Base-by-base conservation (phyloP, 2,113 vertebrate species). In the Phalacrocorax pelagicus region DNA sequence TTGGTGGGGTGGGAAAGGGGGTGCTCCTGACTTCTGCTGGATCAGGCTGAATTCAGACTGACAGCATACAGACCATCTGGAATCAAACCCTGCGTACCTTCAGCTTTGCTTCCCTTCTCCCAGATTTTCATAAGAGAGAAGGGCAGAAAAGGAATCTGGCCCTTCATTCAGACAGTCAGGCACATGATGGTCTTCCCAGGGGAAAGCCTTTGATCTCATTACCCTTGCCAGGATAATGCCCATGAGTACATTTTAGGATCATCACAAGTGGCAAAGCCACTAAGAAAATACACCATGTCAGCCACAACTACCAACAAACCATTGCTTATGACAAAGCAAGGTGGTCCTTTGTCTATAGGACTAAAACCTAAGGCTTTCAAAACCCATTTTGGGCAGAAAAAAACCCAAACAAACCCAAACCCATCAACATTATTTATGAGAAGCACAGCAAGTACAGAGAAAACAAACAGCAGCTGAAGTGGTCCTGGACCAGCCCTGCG, bases 111-210 rank as follows among this genome's bases (percentile, higher is more conserved):
- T 65, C 19, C 10, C 36, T 87, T 78, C 24, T 55, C 70, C 30
- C 29, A 22, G 0, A 54, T 49, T 19, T 83, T 58, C 18, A 4
- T 47, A 30, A 52, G 42, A 36, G 0, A 1, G 21, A 40, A 87
- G 15, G 18, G 34, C 52, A 93, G 44, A 47, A 69, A 63, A 77
- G 20, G 47, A 71, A 61, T 15, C 8, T 67, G 11, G 3, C 27
- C 26, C 18, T 29, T 51, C 12, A 2, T 66, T 54, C 15, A 46
- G n/a, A 27, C 58, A 49, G 12, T 34, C 38, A 75, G 32, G 47
- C 9, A 36, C 0, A 0, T n/a, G 72, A 38, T 10, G 27, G 19
- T 34, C 16, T 81, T 74, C 57, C 22, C 29, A 77, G 22, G 11
- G 32, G 67, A 87, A 74, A 49, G 20, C 26, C 26, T 44, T 0